Base-by-base conservation (phyloP, 2,797 vertebrate species). In the Pipistrellus pipistrellus region DNA sequence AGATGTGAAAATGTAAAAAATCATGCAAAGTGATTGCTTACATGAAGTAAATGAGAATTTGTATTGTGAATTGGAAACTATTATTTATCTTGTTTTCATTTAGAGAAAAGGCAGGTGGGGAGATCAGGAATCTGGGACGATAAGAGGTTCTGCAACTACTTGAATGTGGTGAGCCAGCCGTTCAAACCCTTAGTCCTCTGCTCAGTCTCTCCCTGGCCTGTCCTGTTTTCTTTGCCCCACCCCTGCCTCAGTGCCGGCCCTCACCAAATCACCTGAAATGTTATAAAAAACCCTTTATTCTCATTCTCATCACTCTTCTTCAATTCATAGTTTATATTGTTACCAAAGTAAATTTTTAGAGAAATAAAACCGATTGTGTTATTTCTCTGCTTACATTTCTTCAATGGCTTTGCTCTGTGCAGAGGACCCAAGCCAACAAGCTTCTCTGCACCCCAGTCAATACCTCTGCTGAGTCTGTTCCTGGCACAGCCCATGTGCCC, bases 1-100 rank as follows among this genome's bases (percentile, higher is more conserved):
- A 97, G 94, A 97, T 95, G 21, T 93, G 53, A 69, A 82, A 96
- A 53, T 32, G 64, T 38, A 91, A 83, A 96, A 92, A 96, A 96
- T 91, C 72, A 96, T 73, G 53, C 15, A 85, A 91, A n/a, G 69
- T 85, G 90, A 73, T 41, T 89, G 87, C 87, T 46, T 96, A 97
- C 38, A 75, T 92, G 57, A 88, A 95, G 83, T 46, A 95, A 80
- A 91, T 95, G 94, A 97, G 51, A 80, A 18, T n/a, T 14, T 8
- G 25, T 94, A 83, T 81, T 0, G 25, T 66, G 87, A 96, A 95
- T 6, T 64, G 82, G 73, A 44, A 95, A 93, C 46, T 88, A 88
- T 87, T 89, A 76, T 78, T 95, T 92, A 87, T 78, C 48, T 81
- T 82, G 11, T 44, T 87, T 96, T 72, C 66, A 80, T 90, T 83